Evolutionary conservation across 2,113 vertebrate genomes (phyloP).

Genomic region (Asarcornis scutulata): DNA sequence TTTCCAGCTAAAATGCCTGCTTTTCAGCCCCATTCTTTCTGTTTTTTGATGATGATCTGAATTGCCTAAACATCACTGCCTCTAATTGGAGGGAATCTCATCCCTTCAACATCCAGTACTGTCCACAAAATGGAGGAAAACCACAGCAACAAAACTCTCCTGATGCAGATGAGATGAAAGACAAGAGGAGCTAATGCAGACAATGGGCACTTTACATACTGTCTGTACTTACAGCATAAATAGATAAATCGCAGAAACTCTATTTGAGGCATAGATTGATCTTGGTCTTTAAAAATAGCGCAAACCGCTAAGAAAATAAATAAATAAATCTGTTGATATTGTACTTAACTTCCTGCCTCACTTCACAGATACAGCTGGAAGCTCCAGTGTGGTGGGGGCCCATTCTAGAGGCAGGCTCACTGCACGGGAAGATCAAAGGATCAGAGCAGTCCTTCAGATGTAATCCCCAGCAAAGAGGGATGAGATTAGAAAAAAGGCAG

Average conservation of each 20-base stretch:
- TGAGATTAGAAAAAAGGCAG: not conserved
- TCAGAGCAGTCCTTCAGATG: not conserved
- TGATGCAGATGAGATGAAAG: not conserved
- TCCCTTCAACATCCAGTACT: not conserved
- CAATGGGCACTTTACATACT: not conserved
- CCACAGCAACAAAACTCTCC: not conserved
- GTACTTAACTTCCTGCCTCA: not conserved
- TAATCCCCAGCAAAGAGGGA: not conserved
- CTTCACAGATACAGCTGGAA: not conserved
- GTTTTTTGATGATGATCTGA: not conserved
- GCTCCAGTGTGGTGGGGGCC: not conserved
- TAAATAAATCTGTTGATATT: not conserved
- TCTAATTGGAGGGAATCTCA: not conserved
- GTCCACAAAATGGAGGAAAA: constrained; percentile 11
- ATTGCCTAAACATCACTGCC: not conserved
- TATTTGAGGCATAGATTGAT: not conserved
- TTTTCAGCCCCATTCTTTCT: not conserved
- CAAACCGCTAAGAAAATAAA: not conserved
- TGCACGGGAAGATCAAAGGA: not conserved
- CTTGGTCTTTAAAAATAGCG: not conserved
- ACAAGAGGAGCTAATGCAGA: not conserved
- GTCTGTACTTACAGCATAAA: not conserved
- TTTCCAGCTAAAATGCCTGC: not conserved
- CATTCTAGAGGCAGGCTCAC: not conserved
- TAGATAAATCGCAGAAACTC: not conserved